Base-by-base conservation (phyloP, 1,140 invertebrate species). In the Aphelinus certus region DNA sequence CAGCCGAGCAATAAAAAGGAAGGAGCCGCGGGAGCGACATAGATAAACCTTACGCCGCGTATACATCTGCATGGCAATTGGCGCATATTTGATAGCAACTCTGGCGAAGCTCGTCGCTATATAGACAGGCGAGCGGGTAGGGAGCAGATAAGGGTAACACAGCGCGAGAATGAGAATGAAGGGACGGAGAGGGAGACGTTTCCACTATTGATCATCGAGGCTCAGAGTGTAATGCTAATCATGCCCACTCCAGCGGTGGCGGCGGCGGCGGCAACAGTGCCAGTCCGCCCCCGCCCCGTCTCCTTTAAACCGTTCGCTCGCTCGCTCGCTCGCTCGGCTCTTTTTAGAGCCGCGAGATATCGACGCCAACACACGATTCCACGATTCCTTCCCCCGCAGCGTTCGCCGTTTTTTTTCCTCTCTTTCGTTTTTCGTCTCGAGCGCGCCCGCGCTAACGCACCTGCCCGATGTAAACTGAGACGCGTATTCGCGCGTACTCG, bases 171-270 rank as follows among this genome's bases (percentile, higher is more conserved):
- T 79, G 82, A 79, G 81, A 78, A 76, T 70, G 63, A 76, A 75
- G 83, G 80, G 82, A 82, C 81, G 81, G 82, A 85, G 83, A 84
- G 84, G 85, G 84, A 83, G 82, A 86, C 86, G 83, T 88, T 88
- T 87, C 85, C 85, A 88, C 86, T 87, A 88, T 88, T 88, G 86
- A 87, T 87, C 86, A 88, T 87, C 86, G 85, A 85, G 86, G 83
- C 85, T 86, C 85, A 85, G 86, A 87, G 86, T 86, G 85, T 85
- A 88, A 87, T 88, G 86, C 86, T 87, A 88, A 87, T 88, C 86
- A 87, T 85, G 81, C 85, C 85, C 83, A 83, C 82, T 81, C 80
- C 3, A 7, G 57, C 7, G 5, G n/a, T n/a, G n/a, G n/a, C 57
- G 3, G 57, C 57, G 3, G 57, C 57, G 3, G 80, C 80, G 80